phyloP scores from a whole-genome alignment of 2,113 vertebrate species.

The Leuciscus idus region DNA sequence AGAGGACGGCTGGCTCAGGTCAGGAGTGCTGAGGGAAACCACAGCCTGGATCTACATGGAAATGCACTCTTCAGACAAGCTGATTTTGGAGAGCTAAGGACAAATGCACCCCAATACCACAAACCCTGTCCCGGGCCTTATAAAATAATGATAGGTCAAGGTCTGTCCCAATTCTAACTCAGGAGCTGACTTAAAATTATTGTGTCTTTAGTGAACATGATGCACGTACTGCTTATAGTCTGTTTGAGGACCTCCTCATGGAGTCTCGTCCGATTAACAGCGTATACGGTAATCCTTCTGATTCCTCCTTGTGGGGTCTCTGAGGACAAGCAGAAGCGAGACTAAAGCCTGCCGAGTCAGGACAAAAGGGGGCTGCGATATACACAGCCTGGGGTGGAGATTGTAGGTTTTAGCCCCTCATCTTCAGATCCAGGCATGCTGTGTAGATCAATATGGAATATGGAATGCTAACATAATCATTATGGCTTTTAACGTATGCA shows the following conservation, averaged over 20 bases:
- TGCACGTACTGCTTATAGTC: neutral
- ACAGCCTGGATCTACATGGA: conserved; percentile 47
- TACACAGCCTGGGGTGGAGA: conserved; percentile 48
- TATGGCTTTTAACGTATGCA: conserved; percentile 27
- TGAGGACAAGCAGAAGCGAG: conserved; percentile 3
- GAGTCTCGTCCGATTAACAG: conserved; percentile 20
- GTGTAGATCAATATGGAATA: conserved; percentile 45
- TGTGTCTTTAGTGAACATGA: conserved; percentile 28
- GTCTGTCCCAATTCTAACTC: conserved; percentile 27
- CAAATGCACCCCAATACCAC: conserved; percentile 27
- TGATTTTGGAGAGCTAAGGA: conserved; percentile 50
- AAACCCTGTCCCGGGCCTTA: conserved; percentile 18
- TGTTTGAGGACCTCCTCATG: conserved; percentile 26
- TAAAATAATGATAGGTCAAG: conserved; percentile 44
- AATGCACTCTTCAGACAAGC: conserved; percentile 56
- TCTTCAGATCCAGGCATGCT: conserved; percentile 45
- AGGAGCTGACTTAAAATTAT: neutral
- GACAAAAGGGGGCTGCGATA: conserved; percentile 46
- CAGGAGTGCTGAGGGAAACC: conserved; percentile 42
- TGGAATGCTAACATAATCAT: conserved; percentile 47
- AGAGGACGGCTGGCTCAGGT: neutral
- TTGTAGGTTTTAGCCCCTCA: conserved; percentile 43
- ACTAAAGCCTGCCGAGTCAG: conserved; percentile 37
- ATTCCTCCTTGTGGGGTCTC: conserved; percentile 38
- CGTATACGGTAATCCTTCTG: conserved; percentile 16